These are phyloP conservation scores for Macquaria ambigua DNA, from an alignment of 2,113 vertebrate genomes.

Conservation along the genomic window DNA sequence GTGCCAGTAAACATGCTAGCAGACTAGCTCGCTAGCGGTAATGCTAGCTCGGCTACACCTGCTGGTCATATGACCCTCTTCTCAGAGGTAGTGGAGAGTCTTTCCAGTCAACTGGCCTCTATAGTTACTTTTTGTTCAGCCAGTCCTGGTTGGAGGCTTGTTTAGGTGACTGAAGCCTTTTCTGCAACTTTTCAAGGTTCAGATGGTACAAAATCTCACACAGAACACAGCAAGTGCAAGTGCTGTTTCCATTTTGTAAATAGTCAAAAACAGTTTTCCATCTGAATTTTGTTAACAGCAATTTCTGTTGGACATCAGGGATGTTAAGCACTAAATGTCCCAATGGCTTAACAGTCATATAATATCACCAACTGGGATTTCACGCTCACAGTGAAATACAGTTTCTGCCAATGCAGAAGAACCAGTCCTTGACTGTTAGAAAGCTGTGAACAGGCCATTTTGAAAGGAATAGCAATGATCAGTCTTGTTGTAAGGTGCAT, in stretches of 20 bases:
- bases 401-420: slow-evolving; percentile 14
- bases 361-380: slow-evolving; percentile 30
- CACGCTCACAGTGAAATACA: slow-evolving; percentile 4
- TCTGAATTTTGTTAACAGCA: neutral
- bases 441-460: slow-evolving; percentile 19
- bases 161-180: neutral
- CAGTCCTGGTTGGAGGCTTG: neutral
- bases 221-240: neutral
- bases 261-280: neutral
- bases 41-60: too few species aligned
- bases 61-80: too few species aligned
- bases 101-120: neutral
- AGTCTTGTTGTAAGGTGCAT: neutral
- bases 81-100: neutral
- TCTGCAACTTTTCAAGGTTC: neutral
- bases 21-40: too few species aligned
- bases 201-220: neutral
- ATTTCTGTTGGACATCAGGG: slow-evolving; percentile 1
- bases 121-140: neutral
- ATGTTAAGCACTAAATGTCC: slow-evolving; percentile 14
- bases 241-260: neutral
- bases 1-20: too few species aligned
- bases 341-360: neutral
- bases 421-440: neutral
- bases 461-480: slow-evolving; percentile 1